Evolutionary conservation across 2,888 invertebrate species (phyloP).

Genomic region (Taphrorychus bicolor): DNA sequence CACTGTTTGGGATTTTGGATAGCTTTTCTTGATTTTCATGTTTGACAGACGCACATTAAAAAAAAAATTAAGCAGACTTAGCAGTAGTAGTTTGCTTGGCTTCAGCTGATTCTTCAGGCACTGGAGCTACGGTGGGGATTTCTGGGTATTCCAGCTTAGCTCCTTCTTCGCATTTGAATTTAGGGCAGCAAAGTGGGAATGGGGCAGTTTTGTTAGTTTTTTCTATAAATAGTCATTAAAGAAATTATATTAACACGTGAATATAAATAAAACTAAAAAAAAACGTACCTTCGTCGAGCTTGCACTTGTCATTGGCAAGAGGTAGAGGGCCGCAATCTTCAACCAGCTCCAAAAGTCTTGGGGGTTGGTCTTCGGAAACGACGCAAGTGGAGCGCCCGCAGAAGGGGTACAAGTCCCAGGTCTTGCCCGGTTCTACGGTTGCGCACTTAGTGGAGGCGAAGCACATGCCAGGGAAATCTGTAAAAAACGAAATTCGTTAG

Average conservation of each 20-base stretch:
- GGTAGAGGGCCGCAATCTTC: constrained; percentile 92
- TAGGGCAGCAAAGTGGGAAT: constrained; percentile 87
- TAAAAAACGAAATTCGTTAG: constrained; percentile 43
- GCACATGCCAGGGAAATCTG: constrained; percentile 90
- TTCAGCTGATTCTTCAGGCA: constrained; percentile 51
- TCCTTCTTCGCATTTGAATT: constrained; percentile 85
- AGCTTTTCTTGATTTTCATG: no score
- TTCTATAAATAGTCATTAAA: no score
- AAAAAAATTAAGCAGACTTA: constrained; percentile 48
- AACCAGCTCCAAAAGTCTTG: constrained; percentile 81
- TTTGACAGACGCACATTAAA: background rate
- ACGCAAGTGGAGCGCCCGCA: constrained; percentile 91
- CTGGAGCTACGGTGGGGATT: constrained; percentile 65
- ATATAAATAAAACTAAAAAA: constrained; percentile 2
- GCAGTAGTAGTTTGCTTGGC: constrained; percentile 51
- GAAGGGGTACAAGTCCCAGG: constrained; percentile 88
- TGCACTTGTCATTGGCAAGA: constrained; percentile 86
- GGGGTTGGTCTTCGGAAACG: constrained; percentile 76
- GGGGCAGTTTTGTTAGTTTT: constrained; percentile 89
- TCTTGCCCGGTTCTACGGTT: constrained; percentile 83
- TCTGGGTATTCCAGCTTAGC: constrained; percentile 87
- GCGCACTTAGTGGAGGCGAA: constrained; percentile 91
- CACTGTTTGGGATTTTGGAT: no score
- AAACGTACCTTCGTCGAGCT: constrained; percentile 70
- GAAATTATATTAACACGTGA: no score